These are phyloP conservation scores for Camponotus vicinus DNA, from an alignment of 1,140 invertebrate genomes.

Conservation along the genomic window DNA sequence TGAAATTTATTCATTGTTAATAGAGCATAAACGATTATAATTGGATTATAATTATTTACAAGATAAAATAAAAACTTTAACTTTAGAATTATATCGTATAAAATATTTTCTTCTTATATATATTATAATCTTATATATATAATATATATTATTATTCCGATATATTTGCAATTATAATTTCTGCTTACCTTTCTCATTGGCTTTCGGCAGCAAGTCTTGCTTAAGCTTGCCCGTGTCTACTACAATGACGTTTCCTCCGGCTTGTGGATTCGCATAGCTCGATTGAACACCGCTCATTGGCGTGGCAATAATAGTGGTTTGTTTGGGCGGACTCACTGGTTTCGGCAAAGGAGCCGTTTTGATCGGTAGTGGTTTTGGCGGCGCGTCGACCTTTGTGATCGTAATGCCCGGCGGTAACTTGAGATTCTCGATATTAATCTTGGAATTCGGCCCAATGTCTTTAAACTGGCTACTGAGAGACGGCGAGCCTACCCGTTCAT, in stretches of 20 bases:
- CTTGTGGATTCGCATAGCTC: conserved; percentile 82
- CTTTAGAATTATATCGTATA: no score
- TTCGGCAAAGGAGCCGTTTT: conserved; percentile 81
- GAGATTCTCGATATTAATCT: conserved; percentile 89
- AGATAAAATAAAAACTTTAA: no score
- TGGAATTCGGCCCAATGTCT: conserved; percentile 76
- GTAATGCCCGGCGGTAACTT: conserved; percentile 93
- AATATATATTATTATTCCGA: background rate
- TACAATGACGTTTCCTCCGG: conserved; percentile 88
- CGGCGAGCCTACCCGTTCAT: conserved; percentile 69
- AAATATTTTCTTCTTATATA: no score
- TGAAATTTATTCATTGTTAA: background rate
- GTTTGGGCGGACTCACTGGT: conserved; percentile 79
- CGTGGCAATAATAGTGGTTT: conserved; percentile 84
- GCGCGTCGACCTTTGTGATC: conserved; percentile 92
- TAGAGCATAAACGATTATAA: background rate
- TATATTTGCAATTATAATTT: background rate
- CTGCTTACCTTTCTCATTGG: conserved; percentile 78
- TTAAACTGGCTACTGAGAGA: conserved; percentile 79
- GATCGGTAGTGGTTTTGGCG: conserved; percentile 83
- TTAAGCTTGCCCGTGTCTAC: conserved; percentile 89
- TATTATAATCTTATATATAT: background rate
- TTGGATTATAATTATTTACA: no score
- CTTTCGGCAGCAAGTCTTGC: conserved; percentile 82
- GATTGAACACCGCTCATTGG: conserved; percentile 82